phyloP scores from a whole-genome alignment of 2,113 vertebrate species.

The Cervus canadensis region DNA sequence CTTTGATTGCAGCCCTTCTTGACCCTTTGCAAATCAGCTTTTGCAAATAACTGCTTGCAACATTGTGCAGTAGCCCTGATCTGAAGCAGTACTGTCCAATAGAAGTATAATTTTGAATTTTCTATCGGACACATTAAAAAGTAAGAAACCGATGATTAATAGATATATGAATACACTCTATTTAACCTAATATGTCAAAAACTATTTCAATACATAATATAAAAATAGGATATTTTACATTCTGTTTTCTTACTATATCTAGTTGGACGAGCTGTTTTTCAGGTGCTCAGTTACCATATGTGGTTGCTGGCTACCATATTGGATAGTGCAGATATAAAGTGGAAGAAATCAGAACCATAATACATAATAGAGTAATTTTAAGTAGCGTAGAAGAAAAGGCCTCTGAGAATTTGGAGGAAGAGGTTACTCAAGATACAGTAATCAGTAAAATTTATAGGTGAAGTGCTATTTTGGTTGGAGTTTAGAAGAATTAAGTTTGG shows the following conservation, averaged over 20 bases:
- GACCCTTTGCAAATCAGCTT: background rate
- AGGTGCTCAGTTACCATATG: background rate
- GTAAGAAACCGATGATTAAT: background rate
- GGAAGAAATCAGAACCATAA: background rate
- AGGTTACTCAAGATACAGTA: background rate
- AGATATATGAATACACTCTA: background rate
- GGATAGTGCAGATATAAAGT: background rate
- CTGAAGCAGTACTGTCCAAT: background rate
- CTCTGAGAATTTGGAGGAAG: background rate
- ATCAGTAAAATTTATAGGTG: background rate
- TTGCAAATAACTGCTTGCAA: background rate
- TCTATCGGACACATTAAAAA: background rate
- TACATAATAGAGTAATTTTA: background rate
- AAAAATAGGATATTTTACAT: background rate
- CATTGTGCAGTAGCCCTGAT: background rate
- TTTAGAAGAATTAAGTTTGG: background rate
- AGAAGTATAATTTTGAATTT: background rate
- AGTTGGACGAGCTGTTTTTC: background rate
- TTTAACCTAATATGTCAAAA: background rate
- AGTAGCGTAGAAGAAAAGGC: background rate
- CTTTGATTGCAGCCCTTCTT: background rate
- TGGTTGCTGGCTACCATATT: background rate
- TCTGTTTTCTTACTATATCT: background rate
- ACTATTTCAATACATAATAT: background rate
- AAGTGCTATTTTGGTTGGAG: background rate